These are phyloP conservation scores for Phoeniculus purpureus DNA, from an alignment of 2,797 vertebrate genomes.

Conservation along the genomic window DNA sequence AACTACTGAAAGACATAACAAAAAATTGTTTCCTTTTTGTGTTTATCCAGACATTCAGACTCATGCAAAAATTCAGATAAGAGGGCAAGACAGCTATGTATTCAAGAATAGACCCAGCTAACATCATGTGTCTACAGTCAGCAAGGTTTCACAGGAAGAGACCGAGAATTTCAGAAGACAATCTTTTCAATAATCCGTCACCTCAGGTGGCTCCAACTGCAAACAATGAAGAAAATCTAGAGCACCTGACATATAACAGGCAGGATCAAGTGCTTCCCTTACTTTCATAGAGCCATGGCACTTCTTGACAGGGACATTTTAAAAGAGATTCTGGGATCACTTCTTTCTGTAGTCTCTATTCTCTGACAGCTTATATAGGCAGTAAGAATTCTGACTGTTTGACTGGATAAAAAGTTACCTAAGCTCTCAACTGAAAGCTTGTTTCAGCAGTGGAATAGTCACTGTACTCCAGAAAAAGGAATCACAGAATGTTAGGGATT, in stretches of 20 bases:
- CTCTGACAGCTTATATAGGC: background rate
- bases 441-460: background rate
- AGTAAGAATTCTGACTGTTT: background rate
- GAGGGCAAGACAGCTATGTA: background rate
- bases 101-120: background rate
- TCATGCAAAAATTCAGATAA: background rate
- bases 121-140: background rate
- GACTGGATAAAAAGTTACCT: background rate
- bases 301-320: background rate
- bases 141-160: background rate
- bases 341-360: background rate
- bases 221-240: constrained; percentile 45
- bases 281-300: background rate
- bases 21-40: background rate
- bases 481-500: background rate
- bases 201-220: constrained; percentile 30
- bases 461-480: background rate
- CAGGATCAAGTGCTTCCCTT: background rate
- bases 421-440: background rate
- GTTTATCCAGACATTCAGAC: background rate
- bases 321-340: background rate
- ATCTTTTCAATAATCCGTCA: background rate
- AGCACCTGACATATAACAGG: constrained; percentile 21
- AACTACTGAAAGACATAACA: background rate
- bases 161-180: constrained; percentile 2